phyloP scores from a whole-genome alignment of 2,113 vertebrate species.

The Actinemys pallida region DNA sequence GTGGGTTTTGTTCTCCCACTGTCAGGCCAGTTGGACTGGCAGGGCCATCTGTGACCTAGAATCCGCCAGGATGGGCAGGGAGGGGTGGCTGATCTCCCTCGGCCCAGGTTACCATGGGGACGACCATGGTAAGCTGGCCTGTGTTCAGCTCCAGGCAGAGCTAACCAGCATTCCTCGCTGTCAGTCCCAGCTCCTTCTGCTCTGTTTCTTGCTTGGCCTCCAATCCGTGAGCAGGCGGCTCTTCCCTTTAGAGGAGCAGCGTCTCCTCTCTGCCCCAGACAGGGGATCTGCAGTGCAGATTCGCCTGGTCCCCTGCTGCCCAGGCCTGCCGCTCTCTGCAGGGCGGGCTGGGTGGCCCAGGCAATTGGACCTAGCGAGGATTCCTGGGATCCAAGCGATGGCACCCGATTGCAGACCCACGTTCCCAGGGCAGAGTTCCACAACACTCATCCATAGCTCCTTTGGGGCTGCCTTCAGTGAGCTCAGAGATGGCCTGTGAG shows the following conservation, averaged over 20 bases:
- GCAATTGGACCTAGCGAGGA: neutral
- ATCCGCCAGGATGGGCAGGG: rapidly evolving
- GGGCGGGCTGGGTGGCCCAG: neutral
- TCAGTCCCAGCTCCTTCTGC: conserved; percentile 56
- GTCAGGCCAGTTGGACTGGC: neutral
- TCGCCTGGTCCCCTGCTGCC: too few relatives aligned
- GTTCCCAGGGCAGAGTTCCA: neutral
- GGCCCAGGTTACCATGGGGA: conserved; percentile 58
- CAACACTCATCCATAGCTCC: rapidly evolving
- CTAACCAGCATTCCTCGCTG: conserved; percentile 16
- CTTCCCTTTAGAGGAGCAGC: neutral
- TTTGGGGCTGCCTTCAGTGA: rapidly evolving
- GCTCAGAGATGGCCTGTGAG: neutral
- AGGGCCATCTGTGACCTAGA: neutral
- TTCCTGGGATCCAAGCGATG: neutral
- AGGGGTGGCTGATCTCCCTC: neutral
- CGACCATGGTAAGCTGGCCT: neutral
- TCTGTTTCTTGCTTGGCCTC: conserved; percentile 35
- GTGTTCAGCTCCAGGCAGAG: conserved; percentile 51
- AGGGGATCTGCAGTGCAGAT: neutral
- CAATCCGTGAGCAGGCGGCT: neutral
- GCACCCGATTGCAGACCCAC: neutral
- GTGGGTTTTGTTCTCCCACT: rapidly evolving
- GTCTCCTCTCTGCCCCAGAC: neutral
- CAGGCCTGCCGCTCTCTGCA: too few relatives aligned